These are phyloP conservation scores for Hippolais icterina DNA, from an alignment of 2,113 vertebrate genomes.

Conservation along the genomic window DNA sequence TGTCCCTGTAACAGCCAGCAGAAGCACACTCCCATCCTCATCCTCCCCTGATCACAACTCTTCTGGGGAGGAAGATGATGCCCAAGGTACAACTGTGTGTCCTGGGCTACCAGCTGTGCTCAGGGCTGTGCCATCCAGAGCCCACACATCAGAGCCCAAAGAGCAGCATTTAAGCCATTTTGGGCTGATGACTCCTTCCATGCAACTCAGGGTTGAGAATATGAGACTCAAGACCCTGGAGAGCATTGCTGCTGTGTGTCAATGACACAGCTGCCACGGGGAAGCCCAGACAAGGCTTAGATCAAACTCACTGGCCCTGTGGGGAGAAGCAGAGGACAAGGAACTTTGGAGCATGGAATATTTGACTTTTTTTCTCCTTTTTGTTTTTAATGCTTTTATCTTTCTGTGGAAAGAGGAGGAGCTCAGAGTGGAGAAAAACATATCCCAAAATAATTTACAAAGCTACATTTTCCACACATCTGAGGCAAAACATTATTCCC, in stretches of 20 bases:
- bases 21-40: background rate
- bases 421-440: background rate
- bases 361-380: background rate
- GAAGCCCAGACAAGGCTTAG: background rate
- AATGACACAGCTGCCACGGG: background rate
- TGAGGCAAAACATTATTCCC: background rate
- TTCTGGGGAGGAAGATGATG: background rate
- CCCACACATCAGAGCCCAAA: background rate
- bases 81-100: background rate
- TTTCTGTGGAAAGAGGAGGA: slow-evolving; percentile 37
- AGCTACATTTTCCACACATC: slow-evolving; percentile 27
- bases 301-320: background rate
- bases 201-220: background rate
- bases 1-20: background rate
- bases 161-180: background rate
- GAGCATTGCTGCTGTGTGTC: background rate
- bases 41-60: background rate
- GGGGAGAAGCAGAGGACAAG: background rate
- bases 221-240: background rate
- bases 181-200: background rate
- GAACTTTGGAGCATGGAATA: background rate
- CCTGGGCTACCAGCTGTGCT: background rate
- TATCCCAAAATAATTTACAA: background rate
- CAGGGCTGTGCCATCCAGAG: background rate
- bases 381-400: background rate